Conservation (phyloP, 2,888 invertebrate species). For the Eretmocerus hayati region DNA sequence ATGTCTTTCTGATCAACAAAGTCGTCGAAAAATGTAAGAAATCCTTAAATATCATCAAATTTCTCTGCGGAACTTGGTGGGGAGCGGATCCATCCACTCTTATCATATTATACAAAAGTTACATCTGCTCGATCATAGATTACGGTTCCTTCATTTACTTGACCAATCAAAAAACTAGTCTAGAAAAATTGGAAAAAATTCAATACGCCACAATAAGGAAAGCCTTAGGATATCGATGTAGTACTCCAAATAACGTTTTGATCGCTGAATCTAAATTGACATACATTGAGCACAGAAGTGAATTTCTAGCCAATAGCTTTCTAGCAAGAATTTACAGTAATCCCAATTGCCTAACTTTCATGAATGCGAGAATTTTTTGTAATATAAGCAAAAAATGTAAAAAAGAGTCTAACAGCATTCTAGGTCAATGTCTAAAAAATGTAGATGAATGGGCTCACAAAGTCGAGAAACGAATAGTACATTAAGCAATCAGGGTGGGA, state of each 20-base stretch:
- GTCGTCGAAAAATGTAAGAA: not conserved
- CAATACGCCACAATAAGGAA: not conserved
- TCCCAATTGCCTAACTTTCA: too few species aligned
- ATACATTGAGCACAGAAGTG: too few species aligned
- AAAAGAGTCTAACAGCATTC: too few species aligned
- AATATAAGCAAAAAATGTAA: too few species aligned
- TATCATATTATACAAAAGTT: slow-evolving; percentile 6
- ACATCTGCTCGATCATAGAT: not conserved
- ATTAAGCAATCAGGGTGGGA: too few species aligned
- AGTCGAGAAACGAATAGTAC: too few species aligned
- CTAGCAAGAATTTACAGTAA: too few species aligned
- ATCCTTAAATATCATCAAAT: slow-evolving; percentile 1
- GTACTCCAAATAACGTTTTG: not conserved
- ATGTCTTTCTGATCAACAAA: not conserved
- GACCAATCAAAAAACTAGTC: not conserved
- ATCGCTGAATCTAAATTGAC: not conserved
- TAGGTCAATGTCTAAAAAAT: too few species aligned
- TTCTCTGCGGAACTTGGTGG: slow-evolving; percentile 2
- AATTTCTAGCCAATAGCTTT: too few species aligned
- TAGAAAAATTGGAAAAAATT: not conserved
- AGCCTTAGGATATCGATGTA: not conserved
- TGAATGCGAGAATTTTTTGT: too few species aligned
- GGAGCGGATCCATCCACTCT: not conserved
- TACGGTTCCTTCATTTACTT: slow-evolving; percentile 1
- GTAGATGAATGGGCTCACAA: too few species aligned